A percentile compares a stretch with the other conserved stretches of the same genome.
Evolutionary conservation across 1,140 invertebrate genomes (phyloP).

Genomic region (Dinothrombium tinctorium): DNA sequence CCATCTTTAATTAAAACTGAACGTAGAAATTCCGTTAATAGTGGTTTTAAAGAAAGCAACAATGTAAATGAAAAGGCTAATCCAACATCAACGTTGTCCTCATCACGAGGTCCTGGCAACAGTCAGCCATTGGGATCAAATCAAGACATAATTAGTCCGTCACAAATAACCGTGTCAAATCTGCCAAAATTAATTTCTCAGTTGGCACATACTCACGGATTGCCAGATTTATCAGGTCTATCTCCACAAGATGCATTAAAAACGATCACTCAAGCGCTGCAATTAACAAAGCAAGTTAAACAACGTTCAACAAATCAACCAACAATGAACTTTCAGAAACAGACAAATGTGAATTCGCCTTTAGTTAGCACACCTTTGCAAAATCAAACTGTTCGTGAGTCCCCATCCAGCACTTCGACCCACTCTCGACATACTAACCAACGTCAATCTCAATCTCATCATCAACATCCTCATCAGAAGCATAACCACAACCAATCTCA

Average conservation of each 20-base stretch:
- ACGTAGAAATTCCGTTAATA: too few species aligned
- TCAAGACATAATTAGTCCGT: too few species aligned
- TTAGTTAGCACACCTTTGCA: not conserved
- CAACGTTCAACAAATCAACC: conserved; percentile 5
- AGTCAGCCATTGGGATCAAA: too few species aligned
- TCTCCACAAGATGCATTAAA: conserved; percentile 32
- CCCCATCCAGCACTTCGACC: not conserved
- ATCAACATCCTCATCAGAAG: not conserved
- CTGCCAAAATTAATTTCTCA: conserved; percentile 28
- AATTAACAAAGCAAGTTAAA: conserved; percentile 20
- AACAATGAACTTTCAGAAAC: not conserved
- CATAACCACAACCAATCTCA: not conserved
- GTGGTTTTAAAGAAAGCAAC: not conserved
- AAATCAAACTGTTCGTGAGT: not conserved
- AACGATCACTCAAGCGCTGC: conserved; percentile 32
- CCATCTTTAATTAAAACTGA: too few species aligned
- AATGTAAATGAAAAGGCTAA: not conserved
- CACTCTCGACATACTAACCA: conserved; percentile 1
- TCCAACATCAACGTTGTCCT: too few species aligned
- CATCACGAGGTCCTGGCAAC: too few species aligned
- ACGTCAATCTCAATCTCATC: conserved; percentile 1
- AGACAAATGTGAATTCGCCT: not conserved
- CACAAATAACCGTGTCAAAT: conserved; percentile 25
- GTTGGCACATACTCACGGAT: conserved; percentile 24
- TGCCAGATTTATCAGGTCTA: conserved; percentile 22